Evolutionary conservation across 1,140 invertebrate species (phyloP), one percentile per base, ranked within the genome.

Genomic region (Lysiphlebus fabarum): DNA sequence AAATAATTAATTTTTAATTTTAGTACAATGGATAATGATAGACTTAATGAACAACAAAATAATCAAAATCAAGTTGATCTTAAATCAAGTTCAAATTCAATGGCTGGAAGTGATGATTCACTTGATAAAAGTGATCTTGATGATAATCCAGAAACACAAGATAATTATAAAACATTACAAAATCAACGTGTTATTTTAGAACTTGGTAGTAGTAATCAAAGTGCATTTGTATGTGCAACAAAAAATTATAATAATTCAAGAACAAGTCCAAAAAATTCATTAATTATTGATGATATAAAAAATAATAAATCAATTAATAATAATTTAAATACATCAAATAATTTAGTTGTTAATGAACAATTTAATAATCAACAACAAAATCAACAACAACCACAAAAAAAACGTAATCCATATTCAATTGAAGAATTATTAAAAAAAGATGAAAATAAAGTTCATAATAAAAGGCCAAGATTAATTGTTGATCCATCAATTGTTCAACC

Each of bases 401-500:
- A 90, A 72, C 84, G 85, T 49, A 92, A 91, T 75, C 89, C 90
- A 0, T 92, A 92, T 70, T 91, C 90, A 0, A 93, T 93, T 67
- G 91, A 93, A 69, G 91, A 92, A 69, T 70, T 93, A 6, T 68
- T 93, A 5, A 92, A 92, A 67, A 91, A 91, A 62, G 88, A 89
- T 7, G 85, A 86, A 57, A 86, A 85, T 38, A 75, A 75, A 47
- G 62, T 59, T 6, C 54, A 58, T 9, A 59, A 60, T 36, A 74
- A 76, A 54, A 70, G 75, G 70, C 75, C 74, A 36, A 75, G 73
- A 53, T 26, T 26, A 26, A 38, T 78, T 11, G 55, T 68, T 5
- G 69, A 72, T 41, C 67, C 74, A 2, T 71, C 70, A 0, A 65
- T 80, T 45, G 69, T 79, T 8, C 77, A 80, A 55, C 77, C 78